Base-by-base conservation (phyloP, 2,888 invertebrate species). In the Phorcus lineatus region DNA sequence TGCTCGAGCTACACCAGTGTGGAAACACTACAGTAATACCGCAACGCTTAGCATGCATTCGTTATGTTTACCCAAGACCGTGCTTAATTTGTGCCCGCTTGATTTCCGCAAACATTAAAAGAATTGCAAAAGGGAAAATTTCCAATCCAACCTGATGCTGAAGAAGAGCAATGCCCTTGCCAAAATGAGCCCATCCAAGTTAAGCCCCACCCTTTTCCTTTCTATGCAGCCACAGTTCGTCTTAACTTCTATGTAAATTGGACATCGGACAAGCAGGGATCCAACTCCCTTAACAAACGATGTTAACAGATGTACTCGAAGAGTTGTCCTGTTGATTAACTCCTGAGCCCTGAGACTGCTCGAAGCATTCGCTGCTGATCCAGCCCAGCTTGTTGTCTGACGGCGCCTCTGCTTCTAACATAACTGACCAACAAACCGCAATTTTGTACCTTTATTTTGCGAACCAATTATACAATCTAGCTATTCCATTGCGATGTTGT, bases 101-200 rank as follows among this genome's bases (percentile, higher is more conserved):
- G 55, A 77, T 77, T 77, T 77, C 77, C 77, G 77, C 57, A 53
- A 77, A 77, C 77, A 54, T 36, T 53, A 77, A 77, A 77, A 54
- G 77, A 77, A 77, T 36, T 62, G 54, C 54, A 77, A 57, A 47
- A 77, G 77, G n/a, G 54, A 55, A 77, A 77, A 54, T 77, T 53
- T 54, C 54, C 77, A 31, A 77, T 40, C 24, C 28, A 36, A 57
- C 31, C 77, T 19, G 54, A 57, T 55, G 57, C 36, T 53, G 28
- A 31, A 77, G 76, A 54, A 54, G 55, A 77, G 57, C 28, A 13
- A 16, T 62, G 7, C 62, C 62, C 62, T 62, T 24, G 28, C 62
- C 24, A 62, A 28, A 62, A 62, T 62, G 62, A 62, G 62, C 1
- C 62, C 62, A 62, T 62, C 62, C 62, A 11, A 62, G 62, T 24